Percentiles rank a stretch among this genome's conserved stretches.
Conservation (phyloP, 2,888 invertebrate species). For the Eupithecia vulgata region DNA sequence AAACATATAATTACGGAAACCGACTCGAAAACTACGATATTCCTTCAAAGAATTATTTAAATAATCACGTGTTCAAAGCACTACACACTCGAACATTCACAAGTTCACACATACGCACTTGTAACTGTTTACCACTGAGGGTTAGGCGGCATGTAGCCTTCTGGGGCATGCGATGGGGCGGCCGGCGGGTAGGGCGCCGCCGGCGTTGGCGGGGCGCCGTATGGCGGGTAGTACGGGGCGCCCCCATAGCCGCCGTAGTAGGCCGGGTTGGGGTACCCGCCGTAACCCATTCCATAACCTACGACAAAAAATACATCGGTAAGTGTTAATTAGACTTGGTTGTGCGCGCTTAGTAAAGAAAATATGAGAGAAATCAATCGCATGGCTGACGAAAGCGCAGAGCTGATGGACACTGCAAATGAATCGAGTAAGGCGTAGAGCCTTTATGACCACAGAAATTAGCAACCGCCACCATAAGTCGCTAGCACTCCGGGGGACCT, state of each 20-base stretch:
- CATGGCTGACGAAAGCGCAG: no score
- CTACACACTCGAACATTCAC: slow-evolving; percentile 46
- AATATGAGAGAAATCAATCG: no score
- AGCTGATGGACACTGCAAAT: no score
- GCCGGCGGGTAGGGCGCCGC: slow-evolving; percentile 58
- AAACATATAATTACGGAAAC: slow-evolving; percentile 47
- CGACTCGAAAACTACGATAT: slow-evolving; percentile 38
- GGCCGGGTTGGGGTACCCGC: slow-evolving; percentile 74
- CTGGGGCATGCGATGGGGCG: slow-evolving; percentile 57
- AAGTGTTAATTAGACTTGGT: background rate
- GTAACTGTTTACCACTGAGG: slow-evolving; percentile 69
- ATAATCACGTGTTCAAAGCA: slow-evolving; percentile 50
- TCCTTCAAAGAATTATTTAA: slow-evolving; percentile 32
- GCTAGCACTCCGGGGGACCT: no score
- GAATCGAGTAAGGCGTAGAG: no score
- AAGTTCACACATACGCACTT: slow-evolving; percentile 30
- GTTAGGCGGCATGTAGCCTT: slow-evolving; percentile 71
- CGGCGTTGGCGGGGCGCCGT: slow-evolving; percentile 60
- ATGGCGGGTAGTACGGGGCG: slow-evolving; percentile 78
- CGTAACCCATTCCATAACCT: slow-evolving; percentile 78
- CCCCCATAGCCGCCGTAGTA: slow-evolving; percentile 84
- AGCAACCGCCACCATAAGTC: no score
- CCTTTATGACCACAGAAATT: no score
- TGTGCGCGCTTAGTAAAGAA: no score
- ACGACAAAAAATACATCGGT: slow-evolving; percentile 19